Conservation (phyloP, 2,888 invertebrate genomes). For the Brenthis hecate region DNA sequence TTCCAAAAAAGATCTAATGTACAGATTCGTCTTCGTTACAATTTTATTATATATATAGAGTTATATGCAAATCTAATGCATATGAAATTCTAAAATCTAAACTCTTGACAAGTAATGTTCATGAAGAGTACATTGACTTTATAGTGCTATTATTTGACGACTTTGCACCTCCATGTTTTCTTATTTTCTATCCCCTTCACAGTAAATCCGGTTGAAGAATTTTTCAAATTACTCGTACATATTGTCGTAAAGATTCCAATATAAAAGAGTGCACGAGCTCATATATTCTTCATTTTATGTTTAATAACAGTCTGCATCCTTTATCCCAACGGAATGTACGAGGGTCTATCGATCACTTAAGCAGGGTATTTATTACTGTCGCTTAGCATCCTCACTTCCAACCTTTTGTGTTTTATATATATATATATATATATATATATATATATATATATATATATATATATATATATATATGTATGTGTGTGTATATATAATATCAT, state of each 20-base stretch:
- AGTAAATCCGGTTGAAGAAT: conserved; percentile 7
- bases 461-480: too few species aligned
- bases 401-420: background rate
- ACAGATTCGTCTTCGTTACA: background rate
- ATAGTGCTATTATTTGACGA: conserved; percentile 1
- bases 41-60: background rate
- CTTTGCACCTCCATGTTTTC: conserved; percentile 8
- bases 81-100: background rate
- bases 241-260: conserved; percentile 21
- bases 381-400: conserved; percentile 10
- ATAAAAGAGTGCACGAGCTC: conserved; percentile 21
- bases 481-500: too few species aligned
- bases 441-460: too few species aligned
- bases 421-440: too few species aligned
- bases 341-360: conserved; percentile 30
- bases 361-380: conserved; percentile 27
- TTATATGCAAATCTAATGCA: conserved; percentile 7
- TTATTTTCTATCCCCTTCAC: conserved; percentile 11
- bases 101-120: conserved; percentile 7
- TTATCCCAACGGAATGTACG: conserved; percentile 13
- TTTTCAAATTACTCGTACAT: conserved; percentile 11
- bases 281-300: conserved; percentile 17
- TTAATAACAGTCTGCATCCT: conserved; percentile 19
- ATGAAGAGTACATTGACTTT: conserved; percentile 1
- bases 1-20: too few species aligned